Base-by-base conservation (phyloP, 92 coral and sea anemone genomes). In the Scolanthus callimorphus region DNA sequence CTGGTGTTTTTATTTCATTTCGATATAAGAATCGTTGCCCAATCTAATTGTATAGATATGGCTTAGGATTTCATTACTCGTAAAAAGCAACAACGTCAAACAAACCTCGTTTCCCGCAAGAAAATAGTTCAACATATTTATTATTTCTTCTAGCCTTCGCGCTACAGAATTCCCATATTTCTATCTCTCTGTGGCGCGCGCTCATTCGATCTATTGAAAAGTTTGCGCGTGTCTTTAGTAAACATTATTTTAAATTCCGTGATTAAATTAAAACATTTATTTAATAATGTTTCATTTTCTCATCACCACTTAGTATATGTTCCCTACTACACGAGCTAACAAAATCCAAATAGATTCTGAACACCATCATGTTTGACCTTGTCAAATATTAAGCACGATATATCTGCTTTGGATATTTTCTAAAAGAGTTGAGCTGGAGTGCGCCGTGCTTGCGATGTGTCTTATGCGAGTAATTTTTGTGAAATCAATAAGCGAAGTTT, bases 1-100 rank as follows among this genome's bases (percentile, higher is more conserved):
- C 74, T 53, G 53, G 85, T 68, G 90, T 76, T 87, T 68, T 74
- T 47, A 59, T 49, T 73, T 87, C 85, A 45, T 59, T 41, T 41
- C 24, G 63, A 63, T 63, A 59, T 73, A 44, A 49, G 80, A 48
- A 73, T 79, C 58, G 55, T 26, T 52, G 51, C 9, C 74, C 20
- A 21, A 44, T 53, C 73, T 63, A 62, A 76, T 62, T 51, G 55
- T 65, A 60, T 47, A 54, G 52, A 46, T 19, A 46, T 9, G 43
- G 37, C 20, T 51, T n/a, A n/a, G n/a, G n/a, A 76, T 31, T 54
- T 37, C 27, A 22, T 50, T 65, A 34, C 55, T 23, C 24, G 43
- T 38, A 25, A 52, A 26, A 4, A 34, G 20, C 17, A 1, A 39
- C 62, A 26, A 31, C 21, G 39, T 41, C n/a, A n/a, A n/a, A n/a